Conservation (phyloP, 2,113 vertebrate genomes). For the Uria aalge region DNA sequence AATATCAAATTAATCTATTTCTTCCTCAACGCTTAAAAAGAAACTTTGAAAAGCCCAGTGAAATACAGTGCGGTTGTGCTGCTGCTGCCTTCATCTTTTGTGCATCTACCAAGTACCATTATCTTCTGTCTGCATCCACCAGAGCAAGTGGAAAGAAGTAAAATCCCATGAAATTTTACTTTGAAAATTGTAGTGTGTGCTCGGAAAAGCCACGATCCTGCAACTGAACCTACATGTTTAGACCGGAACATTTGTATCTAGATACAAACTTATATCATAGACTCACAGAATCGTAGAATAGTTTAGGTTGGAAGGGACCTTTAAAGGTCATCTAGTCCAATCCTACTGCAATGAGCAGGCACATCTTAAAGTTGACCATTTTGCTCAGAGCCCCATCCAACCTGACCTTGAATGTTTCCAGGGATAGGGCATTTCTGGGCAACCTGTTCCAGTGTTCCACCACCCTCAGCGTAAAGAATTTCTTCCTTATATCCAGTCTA, state of each 20-base stretch:
- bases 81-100: not conserved
- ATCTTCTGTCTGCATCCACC: not conserved
- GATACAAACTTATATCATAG: fast-evolving
- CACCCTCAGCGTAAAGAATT: fast-evolving
- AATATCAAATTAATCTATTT: not conserved
- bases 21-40: not conserved
- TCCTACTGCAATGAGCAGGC: not conserved
- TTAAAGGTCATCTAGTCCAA: not conserved
- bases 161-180: not conserved
- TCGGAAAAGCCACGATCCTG: not conserved
- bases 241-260: not conserved
- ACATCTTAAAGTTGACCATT: not conserved
- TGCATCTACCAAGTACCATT: not conserved
- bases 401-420: not conserved
- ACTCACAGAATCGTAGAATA: fast-evolving
- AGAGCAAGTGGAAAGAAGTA: not conserved
- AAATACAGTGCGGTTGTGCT: not conserved
- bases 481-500: not conserved
- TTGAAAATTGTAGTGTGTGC: not conserved
- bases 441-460: not conserved
- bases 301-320: not conserved
- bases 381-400: not conserved
- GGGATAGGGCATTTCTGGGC: not conserved
- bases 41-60: not conserved
- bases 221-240: not conserved